Evolutionary conservation across 2,797 vertebrate species (phyloP).

Genomic region (Gallinago stenura): DNA sequence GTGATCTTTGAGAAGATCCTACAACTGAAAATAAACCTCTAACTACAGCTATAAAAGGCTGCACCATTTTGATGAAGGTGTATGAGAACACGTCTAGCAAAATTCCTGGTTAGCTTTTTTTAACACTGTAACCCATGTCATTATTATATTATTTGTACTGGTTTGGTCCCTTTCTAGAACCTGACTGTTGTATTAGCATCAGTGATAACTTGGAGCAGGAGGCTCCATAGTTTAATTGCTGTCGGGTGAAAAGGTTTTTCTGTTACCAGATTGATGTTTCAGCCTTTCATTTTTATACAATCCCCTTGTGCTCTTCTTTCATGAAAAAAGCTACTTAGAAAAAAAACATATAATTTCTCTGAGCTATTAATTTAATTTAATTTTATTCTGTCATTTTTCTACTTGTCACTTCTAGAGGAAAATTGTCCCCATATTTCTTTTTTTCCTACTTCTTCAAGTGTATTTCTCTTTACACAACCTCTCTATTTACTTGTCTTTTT

Average conservation of each 20-base stretch:
- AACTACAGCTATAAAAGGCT: not conserved
- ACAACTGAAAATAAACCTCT: not conserved
- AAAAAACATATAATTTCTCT: not conserved
- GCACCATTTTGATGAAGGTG: not conserved
- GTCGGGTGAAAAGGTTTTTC: not conserved
- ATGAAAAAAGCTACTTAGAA: not conserved
- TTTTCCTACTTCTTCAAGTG: not conserved
- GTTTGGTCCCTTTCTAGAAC: not conserved
- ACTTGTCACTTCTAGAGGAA: not conserved
- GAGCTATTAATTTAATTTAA: not conserved
- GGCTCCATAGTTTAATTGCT: not conserved
- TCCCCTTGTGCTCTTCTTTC: not conserved
- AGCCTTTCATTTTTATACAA: not conserved
- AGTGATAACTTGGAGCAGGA: not conserved
- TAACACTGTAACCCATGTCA: not conserved
- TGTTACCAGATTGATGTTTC: not conserved
- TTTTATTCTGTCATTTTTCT: not conserved
- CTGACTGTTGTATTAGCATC: not conserved
- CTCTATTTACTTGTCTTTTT: not conserved
- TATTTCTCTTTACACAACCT: not conserved
- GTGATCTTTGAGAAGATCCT: not conserved
- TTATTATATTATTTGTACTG: not conserved
- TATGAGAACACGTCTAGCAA: not conserved
- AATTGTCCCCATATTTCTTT: not conserved
- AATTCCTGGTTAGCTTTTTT: not conserved